Conservation (phyloP, 2,113 vertebrate genomes). For the Meriones unguiculatus region DNA sequence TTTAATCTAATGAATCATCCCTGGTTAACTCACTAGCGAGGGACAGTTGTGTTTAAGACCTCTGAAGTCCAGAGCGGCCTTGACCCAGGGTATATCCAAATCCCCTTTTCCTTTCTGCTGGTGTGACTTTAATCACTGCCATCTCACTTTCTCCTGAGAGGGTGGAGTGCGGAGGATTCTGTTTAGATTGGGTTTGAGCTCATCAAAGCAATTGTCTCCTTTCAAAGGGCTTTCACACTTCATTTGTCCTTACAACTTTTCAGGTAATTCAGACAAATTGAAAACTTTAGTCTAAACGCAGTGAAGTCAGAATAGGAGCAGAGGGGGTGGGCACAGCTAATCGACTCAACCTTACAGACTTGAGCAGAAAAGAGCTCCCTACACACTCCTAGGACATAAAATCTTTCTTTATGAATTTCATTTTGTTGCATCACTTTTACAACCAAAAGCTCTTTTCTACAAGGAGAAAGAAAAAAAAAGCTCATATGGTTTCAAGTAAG, state of each 20-base stretch:
- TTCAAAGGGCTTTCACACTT: slow-evolving; percentile 75
- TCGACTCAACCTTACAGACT: not conserved
- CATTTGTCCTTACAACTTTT: slow-evolving; percentile 75
- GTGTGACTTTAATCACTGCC: slow-evolving; percentile 3
- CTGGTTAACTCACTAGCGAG: not conserved
- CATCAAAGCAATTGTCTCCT: slow-evolving; percentile 70
- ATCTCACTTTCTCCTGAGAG: slow-evolving; percentile 45
- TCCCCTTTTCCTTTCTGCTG: not conserved
- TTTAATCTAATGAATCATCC: slow-evolving; percentile 4
- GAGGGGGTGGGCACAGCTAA: not conserved
- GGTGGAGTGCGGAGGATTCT: slow-evolving; percentile 17
- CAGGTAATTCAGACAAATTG: slow-evolving; percentile 78
- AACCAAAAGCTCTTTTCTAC: slow-evolving; percentile 63
- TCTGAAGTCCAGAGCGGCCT: not conserved
- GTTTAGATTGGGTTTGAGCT: slow-evolving; percentile 62
- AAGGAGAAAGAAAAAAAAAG: not conserved
- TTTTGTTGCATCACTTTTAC: not conserved
- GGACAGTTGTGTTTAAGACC: not conserved
- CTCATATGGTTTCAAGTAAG: slow-evolving; percentile 78
- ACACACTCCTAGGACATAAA: slow-evolving; percentile 51
- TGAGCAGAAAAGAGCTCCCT: not conserved
- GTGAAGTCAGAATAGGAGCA: not conserved
- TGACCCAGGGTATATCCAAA: not conserved
- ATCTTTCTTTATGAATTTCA: slow-evolving; percentile 49
- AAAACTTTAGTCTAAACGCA: slow-evolving; percentile 65